Evolutionary conservation across 1,140 invertebrate genomes (phyloP).

Genomic region (Galendromus occidentalis): DNA sequence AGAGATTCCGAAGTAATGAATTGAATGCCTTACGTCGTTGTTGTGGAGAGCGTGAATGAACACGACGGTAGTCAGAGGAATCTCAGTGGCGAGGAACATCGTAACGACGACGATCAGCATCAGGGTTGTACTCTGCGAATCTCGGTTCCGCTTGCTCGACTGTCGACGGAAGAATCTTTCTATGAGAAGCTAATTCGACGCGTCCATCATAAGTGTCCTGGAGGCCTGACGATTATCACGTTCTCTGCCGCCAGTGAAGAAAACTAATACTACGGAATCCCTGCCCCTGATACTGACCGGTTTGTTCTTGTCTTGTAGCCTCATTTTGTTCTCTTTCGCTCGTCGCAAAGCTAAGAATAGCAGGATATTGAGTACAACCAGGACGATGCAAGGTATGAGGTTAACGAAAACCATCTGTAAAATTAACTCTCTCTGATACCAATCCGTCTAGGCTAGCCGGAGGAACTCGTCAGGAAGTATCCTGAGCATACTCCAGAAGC

Average conservation of each 20-base stretch:
- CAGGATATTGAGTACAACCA: conserved; percentile 69
- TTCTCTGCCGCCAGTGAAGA: too few species aligned
- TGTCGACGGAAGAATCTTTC: neutral
- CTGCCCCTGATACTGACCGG: conserved; percentile 9
- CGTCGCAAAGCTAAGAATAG: conserved; percentile 60
- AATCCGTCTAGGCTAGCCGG: too few species aligned
- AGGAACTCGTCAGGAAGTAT: too few species aligned
- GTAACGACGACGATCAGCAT: conserved; percentile 89
- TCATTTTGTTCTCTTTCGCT: conserved; percentile 36
- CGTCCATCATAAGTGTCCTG: too few species aligned
- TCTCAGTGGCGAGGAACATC: conserved; percentile 70
- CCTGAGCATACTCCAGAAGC: too few species aligned
- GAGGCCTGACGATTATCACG: too few species aligned
- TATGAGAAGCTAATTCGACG: too few species aligned
- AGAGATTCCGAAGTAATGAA: too few species aligned
- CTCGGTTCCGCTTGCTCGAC: conserved; percentile 36
- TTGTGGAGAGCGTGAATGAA: conserved; percentile 57
- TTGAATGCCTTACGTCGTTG: neutral
- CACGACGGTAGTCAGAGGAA: conserved; percentile 69
- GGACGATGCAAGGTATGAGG: conserved; percentile 59
- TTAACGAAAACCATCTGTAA: conserved; percentile 79
- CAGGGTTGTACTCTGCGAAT: conserved; percentile 72
- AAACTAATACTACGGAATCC: too few species aligned
- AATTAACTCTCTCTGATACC: too few species aligned
- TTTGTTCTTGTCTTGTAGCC: conserved; percentile 14